Conservation (phyloP, 2,888 invertebrate species). For the Dione juno region DNA sequence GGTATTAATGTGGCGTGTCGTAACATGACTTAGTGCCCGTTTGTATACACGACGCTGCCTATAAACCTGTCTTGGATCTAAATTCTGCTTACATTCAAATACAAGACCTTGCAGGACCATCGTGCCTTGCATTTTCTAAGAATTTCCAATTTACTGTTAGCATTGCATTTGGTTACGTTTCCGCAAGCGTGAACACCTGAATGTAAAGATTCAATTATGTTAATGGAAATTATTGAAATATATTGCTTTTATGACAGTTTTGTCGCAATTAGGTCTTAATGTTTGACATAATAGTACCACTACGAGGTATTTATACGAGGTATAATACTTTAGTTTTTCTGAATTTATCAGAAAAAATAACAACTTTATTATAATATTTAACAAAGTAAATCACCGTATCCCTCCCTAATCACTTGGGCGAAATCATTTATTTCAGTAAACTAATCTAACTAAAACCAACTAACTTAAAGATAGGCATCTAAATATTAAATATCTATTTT, state of each 20-base stretch:
- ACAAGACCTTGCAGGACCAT: slow-evolving; percentile 42
- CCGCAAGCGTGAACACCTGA: slow-evolving; percentile 30
- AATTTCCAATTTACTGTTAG: slow-evolving; percentile 42
- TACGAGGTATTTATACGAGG: too few species aligned
- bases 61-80: slow-evolving; percentile 49
- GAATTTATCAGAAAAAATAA: too few species aligned
- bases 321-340: too few species aligned
- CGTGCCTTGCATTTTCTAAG: slow-evolving; percentile 49
- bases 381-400: too few species aligned
- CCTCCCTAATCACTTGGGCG: too few species aligned
- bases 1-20: slow-evolving; percentile 42
- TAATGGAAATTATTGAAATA: slow-evolving; percentile 6
- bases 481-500: slow-evolving; percentile 6
- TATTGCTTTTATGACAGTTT: background rate
- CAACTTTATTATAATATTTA: too few species aligned
- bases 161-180: slow-evolving; percentile 38
- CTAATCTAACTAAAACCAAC: slow-evolving; percentile 10
- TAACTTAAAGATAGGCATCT: background rate
- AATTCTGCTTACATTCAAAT: slow-evolving; percentile 50
- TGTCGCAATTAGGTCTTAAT: too few species aligned
- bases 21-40: slow-evolving; percentile 46
- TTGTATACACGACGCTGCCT: slow-evolving; percentile 44
- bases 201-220: background rate
- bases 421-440: background rate
- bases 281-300: too few species aligned